phyloP scores from a whole-genome alignment of 2,797 vertebrate species.

The Phoebastria nigripes region DNA sequence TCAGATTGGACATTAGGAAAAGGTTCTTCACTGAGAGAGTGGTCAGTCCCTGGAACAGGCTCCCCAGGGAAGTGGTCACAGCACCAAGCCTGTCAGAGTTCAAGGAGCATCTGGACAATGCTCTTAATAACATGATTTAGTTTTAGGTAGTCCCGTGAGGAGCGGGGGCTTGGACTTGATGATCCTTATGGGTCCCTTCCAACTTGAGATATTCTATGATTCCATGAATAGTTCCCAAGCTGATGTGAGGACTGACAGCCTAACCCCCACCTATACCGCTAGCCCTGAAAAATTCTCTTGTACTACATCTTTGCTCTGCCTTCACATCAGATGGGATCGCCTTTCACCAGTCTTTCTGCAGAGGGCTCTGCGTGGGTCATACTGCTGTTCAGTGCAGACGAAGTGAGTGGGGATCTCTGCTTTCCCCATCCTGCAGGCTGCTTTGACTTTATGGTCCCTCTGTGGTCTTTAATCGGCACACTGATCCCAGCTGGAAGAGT shows the following conservation, averaged over 20 bases:
- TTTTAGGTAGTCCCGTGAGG: not conserved
- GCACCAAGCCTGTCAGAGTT: not conserved
- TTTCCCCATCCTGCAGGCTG: not conserved
- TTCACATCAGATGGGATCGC: rapidly evolving
- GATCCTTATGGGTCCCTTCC: not conserved
- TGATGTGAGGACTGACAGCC: not conserved
- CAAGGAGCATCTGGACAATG: not conserved
- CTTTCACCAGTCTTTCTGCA: not conserved
- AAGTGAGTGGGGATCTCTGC: not conserved
- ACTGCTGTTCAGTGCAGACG: not conserved
- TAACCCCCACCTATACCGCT: rapidly evolving
- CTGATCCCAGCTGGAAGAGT: conserved; percentile 3
- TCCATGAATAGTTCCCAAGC: not conserved
- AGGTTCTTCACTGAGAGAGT: not conserved
- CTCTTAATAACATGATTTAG: not conserved
- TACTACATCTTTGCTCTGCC: not conserved
- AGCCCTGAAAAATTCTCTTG: not conserved
- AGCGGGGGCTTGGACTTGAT: not conserved
- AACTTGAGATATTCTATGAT: not conserved
- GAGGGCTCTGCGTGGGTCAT: not conserved
- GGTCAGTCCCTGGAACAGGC: not conserved
- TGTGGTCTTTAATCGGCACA: not conserved
- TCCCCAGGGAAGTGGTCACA: not conserved
- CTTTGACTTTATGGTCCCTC: not conserved
- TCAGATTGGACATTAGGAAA: not conserved